Base-by-base conservation (phyloP, 92 coral and sea anemone genomes). In the Bergia sp. region DNA sequence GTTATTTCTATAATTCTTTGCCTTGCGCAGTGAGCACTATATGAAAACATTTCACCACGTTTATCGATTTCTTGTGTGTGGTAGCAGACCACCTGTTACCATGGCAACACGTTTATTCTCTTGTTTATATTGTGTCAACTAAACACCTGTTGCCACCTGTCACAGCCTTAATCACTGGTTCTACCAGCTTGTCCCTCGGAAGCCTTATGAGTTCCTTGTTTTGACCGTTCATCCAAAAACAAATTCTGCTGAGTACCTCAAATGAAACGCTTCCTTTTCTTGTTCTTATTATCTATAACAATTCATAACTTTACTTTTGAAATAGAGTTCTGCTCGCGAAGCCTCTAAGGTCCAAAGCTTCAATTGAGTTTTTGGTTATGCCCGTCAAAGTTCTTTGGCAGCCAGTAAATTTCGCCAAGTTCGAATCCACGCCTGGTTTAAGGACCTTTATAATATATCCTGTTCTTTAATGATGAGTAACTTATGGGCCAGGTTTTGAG, bases 111-210 rank as follows among this genome's bases (percentile, higher is more conserved):
- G 20, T 3, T 29, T 9, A 13, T 39, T 23, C 18, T 13, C 42
- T 73, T 73, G 77, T 73, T 45, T 65, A 78, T 44, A 4, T 78
- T 10, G 82, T n/a, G 9, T 47, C 47, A 20, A 53, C 18, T 21
- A 5, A 45, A 53, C 40, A 78, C 82, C 82, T 47, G 82, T 78
- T 78, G 23, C 65, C 65, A 78, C 82, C 82, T 21, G 82, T 47
- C 5, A 8, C 15, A 40, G 82, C 10, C 29, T 47, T n/a, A 37
- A 44, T 8, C 38, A 21, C 20, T 42, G 36, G 10, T 21, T 42
- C 16, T 11, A 9, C 81, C 58, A 29, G 55, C 21, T 41, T 47
- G 29, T 78, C 15, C 21, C 82, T 8, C 61, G n/a, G 38, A 20
- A 41, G 0, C 16, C 18, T 45, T 78, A 15, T 21, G 74, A 69